A percentile compares a stretch with the other conserved stretches of the same genome.
These are phyloP conservation scores for Pyrrhia umbra DNA, from an alignment of 2,888 invertebrate genomes.

Conservation along the genomic window DNA sequence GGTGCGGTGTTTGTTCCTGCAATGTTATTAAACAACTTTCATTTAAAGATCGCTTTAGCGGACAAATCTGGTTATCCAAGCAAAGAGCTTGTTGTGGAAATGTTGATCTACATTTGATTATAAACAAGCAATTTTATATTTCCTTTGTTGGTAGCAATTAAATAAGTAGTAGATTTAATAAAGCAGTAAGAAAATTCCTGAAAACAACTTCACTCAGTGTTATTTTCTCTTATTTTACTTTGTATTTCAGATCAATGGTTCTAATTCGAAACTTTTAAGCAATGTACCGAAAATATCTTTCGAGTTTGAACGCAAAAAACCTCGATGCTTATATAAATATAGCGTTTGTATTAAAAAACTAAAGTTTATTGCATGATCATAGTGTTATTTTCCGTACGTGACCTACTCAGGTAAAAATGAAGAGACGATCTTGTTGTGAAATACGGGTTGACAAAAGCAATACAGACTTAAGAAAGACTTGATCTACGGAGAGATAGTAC, in stretches of 20 bases:
- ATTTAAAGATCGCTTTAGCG: constrained; percentile 1
- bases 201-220: neutral
- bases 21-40: constrained; percentile 34
- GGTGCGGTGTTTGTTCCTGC: neutral
- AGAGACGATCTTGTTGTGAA: neutral
- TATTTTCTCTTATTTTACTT: neutral
- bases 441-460: neutral
- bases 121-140: neutral
- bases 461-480: neutral
- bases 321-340: neutral
- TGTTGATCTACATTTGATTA: neutral
- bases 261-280: neutral
- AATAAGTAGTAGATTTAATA: neutral
- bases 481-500: neutral
- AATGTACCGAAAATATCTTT: neutral
- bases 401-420: no score
- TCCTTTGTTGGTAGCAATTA: neutral
- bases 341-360: no score
- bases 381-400: no score
- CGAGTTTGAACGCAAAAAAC: neutral
- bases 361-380: no score
- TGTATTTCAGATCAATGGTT: neutral
- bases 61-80: neutral
- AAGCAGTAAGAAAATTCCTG: neutral
- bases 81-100: constrained; percentile 1